Percentiles rank a stretch among this genome's conserved stretches.
Conservation (phyloP, 92 coral and sea anemone genomes). For the Parazoanthus darwini region DNA sequence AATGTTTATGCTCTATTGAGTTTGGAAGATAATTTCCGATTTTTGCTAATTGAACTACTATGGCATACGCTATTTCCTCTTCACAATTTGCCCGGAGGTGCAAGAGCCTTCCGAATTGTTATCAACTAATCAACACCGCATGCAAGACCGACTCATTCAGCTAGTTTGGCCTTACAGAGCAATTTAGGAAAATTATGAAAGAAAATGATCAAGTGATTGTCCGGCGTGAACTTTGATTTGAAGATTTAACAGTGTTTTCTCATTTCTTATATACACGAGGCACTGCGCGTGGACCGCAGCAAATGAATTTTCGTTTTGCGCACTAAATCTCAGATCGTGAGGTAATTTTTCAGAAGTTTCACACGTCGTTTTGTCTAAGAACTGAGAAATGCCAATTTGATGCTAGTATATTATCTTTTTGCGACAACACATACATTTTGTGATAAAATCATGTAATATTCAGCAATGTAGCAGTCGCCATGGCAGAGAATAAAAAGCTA, state of each 20-base stretch:
- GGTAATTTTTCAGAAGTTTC: not conserved
- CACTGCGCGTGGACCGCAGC: not conserved
- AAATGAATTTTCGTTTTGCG: not conserved
- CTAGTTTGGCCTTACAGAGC: not conserved
- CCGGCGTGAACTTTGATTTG: not conserved
- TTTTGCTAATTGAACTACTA: not conserved
- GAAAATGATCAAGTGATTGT: not conserved
- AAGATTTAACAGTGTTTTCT: not conserved
- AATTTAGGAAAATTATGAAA: not conserved
- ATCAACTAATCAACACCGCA: not conserved
- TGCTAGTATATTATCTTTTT: not conserved
- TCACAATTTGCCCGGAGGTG: not conserved
- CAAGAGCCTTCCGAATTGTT: not conserved
- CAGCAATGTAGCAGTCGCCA: not conserved
- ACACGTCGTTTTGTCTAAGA: not conserved
- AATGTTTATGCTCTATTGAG: not conserved
- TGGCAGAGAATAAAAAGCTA: not conserved
- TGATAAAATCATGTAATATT: not conserved
- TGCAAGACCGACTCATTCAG: not conserved
- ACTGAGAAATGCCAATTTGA: not conserved
- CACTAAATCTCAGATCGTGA: not conserved
- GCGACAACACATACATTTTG: not conserved
- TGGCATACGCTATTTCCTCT: not conserved
- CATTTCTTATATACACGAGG: not conserved
- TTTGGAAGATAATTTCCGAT: conserved; percentile 8